Evolutionary conservation across 2,113 vertebrate species (phyloP).

Genomic region (Dolichotis patagonum): DNA sequence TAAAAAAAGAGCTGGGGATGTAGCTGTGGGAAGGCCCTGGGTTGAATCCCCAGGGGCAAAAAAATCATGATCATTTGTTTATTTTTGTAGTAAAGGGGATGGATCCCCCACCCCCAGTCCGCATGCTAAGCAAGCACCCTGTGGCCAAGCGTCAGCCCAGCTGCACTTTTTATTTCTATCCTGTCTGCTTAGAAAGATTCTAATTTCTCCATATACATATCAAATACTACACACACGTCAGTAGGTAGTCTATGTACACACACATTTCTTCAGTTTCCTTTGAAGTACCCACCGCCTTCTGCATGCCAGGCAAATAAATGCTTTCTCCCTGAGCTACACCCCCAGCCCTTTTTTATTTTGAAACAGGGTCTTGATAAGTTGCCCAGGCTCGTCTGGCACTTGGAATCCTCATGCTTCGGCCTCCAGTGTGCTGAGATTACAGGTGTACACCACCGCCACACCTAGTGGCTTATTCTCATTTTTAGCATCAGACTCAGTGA

Average conservation of each 20-base stretch:
- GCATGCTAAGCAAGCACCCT: background rate
- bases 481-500: background rate
- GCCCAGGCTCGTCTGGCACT: background rate
- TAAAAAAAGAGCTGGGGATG: background rate
- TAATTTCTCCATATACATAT: background rate
- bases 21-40: background rate
- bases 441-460: background rate
- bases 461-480: background rate
- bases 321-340: background rate
- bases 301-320: background rate
- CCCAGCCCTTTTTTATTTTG: background rate
- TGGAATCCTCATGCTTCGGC: background rate
- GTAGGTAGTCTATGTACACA: background rate
- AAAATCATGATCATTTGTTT: background rate
- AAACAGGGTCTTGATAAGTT: background rate
- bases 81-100: background rate
- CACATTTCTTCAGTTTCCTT: background rate
- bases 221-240: background rate
- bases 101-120: background rate
- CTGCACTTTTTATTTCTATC: background rate
- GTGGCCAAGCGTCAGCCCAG: fast-evolving
- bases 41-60: too few relatives aligned
- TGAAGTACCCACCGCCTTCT: background rate
- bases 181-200: background rate
- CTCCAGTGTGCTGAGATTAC: background rate